These are phyloP conservation scores for Canis aureus DNA, from an alignment of 2,113 vertebrate genomes.

Conservation along the genomic window DNA sequence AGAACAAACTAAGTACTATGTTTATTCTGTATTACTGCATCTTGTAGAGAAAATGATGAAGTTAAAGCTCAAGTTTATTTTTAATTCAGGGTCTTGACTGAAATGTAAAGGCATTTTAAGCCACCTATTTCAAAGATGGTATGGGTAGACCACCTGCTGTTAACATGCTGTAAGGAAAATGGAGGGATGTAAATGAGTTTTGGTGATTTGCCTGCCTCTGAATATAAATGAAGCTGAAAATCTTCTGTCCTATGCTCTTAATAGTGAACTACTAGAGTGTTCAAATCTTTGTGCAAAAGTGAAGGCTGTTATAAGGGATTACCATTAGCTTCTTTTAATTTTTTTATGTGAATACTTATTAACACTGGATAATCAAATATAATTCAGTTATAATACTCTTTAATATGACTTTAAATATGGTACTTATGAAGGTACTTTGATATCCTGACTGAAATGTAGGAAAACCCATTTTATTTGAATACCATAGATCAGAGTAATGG, in stretches of 20 bases:
- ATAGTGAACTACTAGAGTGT: constrained; percentile 75
- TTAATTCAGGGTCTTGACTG: constrained; percentile 86
- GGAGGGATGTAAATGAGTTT: constrained; percentile 94
- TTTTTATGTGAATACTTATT: constrained; percentile 75
- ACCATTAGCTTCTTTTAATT: constrained; percentile 73
- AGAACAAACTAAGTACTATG: constrained; percentile 75
- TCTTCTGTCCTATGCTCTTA: constrained; percentile 84
- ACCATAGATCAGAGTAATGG: neutral
- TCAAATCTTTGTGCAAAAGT: constrained; percentile 74
- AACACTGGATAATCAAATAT: constrained; percentile 78
- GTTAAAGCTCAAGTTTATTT: constrained; percentile 84
- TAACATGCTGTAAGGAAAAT: constrained; percentile 90
- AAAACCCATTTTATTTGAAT: constrained; percentile 27
- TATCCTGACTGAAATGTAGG: constrained; percentile 67
- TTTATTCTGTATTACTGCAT: constrained; percentile 82
- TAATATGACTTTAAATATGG: constrained; percentile 73
- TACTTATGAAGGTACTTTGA: constrained; percentile 66
- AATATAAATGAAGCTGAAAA: constrained; percentile 93
- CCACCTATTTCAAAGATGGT: constrained; percentile 92
- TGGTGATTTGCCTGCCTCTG: constrained; percentile 91
- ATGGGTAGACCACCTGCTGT: constrained; percentile 93
- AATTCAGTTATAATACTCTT: constrained; percentile 71
- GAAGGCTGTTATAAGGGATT: constrained; percentile 78
- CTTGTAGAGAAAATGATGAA: constrained; percentile 84
- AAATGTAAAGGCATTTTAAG: constrained; percentile 86